Evolutionary conservation across 1,140 invertebrate genomes (phyloP).

Genomic region (Drosophila parabipectinata): DNA sequence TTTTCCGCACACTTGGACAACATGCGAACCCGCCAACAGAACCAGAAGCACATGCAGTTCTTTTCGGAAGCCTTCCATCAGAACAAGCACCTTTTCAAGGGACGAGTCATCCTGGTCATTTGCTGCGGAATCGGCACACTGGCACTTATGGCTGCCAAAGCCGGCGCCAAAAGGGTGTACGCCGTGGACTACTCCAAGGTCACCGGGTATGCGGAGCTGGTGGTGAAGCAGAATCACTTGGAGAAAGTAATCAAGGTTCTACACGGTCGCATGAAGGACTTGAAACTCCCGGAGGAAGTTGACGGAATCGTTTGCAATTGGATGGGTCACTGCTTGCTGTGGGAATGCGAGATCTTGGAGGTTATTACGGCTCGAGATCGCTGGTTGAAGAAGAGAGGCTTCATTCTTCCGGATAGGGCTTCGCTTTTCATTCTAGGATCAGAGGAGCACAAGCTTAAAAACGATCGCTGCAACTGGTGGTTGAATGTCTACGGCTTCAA

Average conservation of each 20-base stretch:
- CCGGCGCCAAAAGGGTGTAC: constrained; percentile 96
- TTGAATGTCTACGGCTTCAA: constrained; percentile 55
- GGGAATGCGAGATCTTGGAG: constrained; percentile 94
- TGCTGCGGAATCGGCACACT: constrained; percentile 99
- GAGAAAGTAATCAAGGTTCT: constrained; percentile 94
- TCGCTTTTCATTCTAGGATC: constrained; percentile 93
- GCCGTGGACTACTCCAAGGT: constrained; percentile 98
- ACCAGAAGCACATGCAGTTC: constrained; percentile 97
- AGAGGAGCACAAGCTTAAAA: constrained; percentile 33
- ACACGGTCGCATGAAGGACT: constrained; percentile 94
- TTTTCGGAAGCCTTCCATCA: constrained; percentile 98
- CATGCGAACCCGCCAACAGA: constrained; percentile 99
- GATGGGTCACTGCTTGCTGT: constrained; percentile 98
- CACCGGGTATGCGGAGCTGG: constrained; percentile 96
- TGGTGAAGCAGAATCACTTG: constrained; percentile 88
- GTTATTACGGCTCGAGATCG: constrained; percentile 93
- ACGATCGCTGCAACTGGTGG: constrained; percentile 62
- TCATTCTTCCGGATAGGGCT: constrained; percentile 92
- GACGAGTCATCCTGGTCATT: constrained; percentile 97
- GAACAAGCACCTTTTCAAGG: constrained; percentile 97
- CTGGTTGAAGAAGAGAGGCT: constrained; percentile 89
- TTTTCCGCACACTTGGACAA: constrained; percentile 97
- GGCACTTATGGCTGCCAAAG: constrained; percentile 99
- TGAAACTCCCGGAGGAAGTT: constrained; percentile 90
- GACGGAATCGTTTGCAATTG: constrained; percentile 99